Evolutionary conservation across 2,797 vertebrate genomes (phyloP), one percentile per base, ranked within the genome.

Genomic region (Chlorospingus semifuscus): DNA sequence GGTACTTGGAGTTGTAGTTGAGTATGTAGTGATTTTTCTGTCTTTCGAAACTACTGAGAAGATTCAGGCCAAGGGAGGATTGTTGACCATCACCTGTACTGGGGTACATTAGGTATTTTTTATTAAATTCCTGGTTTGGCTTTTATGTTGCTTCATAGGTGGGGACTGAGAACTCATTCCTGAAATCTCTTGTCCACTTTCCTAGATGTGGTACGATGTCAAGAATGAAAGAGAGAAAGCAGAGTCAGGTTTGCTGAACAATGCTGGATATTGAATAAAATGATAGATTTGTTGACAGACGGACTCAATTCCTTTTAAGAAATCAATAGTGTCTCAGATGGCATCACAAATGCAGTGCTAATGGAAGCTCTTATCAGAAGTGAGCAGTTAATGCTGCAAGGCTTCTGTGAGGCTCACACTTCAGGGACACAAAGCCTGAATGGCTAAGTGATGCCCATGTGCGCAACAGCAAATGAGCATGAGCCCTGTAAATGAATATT

Each of bases 221-320:
- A 14, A 89, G 49, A 15, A 64, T 83, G 12, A 18, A 41, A 81
- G 37, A 71, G 34, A 27, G 50, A 83, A 78, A 55, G 46, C 32
- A 37, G 50, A 64, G 24, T 71, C 84, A 75, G 44, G 61, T 75
- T 81, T 92, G 65, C 44, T 59, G 65, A 87, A 39, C 27, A 39
- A 34, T 39, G 36, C 22, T 83, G 68, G 56, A 39, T 94, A 90
- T 56, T 18, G 77, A 91, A 92, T 74, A 87, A 80, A 81, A 69
- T 53, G 7, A 60, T 68, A 32, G 64, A 77, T 93, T 78, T 91
- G 80, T 93, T 92, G 86, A 94, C 49, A 77, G 87, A 85, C 63
- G 56, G 72, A 93, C 80, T 96, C 60, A 83, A 68, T 93, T 77
- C 89, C 93, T 97, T 97, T 97, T 96, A 96, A 96, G 87, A 96